Conservation (phyloP, 1,140 invertebrate genomes). For the Zophobas atratus region DNA sequence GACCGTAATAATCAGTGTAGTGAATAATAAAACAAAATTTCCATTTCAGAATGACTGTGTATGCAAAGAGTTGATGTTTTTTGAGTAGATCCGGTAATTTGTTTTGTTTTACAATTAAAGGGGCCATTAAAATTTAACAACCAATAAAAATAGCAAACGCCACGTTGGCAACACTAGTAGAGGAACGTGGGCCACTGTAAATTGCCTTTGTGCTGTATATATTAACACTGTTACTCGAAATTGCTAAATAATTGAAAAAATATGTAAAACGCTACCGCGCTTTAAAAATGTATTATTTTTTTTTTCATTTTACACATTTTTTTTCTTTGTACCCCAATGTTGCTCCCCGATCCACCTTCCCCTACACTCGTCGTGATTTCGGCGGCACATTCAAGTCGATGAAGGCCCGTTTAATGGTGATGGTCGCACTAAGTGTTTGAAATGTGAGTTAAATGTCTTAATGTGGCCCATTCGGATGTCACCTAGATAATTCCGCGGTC, state of each 20-base stretch:
- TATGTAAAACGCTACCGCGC: no score
- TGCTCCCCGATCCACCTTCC: no score
- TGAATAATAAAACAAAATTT: constrained; percentile 35
- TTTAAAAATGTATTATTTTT: no score
- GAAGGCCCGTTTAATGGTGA: constrained; percentile 15
- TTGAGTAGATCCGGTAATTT: constrained; percentile 18
- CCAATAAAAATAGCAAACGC: constrained; percentile 23
- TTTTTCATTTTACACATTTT: no score
- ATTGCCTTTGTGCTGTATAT: no score
- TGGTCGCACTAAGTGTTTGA: constrained; percentile 21
- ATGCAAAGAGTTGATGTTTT: constrained; percentile 17
- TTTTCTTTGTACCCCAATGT: no score
- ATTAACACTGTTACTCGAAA: no score
- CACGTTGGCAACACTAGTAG: neutral
- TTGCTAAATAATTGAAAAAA: no score
- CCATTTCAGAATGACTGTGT: neutral
- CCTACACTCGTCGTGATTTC: neutral
- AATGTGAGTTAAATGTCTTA: constrained; percentile 20
- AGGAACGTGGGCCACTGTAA: no score
- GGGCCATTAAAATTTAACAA: constrained; percentile 24
- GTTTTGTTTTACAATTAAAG: constrained; percentile 8
- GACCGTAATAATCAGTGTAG: constrained; percentile 34
- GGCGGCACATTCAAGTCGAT: neutral
- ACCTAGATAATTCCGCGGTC: constrained; percentile 28
- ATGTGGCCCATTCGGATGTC: constrained; percentile 11